These are phyloP conservation scores for Dromiciops gliroides DNA, from an alignment of 2,113 vertebrate genomes.

Conservation along the genomic window DNA sequence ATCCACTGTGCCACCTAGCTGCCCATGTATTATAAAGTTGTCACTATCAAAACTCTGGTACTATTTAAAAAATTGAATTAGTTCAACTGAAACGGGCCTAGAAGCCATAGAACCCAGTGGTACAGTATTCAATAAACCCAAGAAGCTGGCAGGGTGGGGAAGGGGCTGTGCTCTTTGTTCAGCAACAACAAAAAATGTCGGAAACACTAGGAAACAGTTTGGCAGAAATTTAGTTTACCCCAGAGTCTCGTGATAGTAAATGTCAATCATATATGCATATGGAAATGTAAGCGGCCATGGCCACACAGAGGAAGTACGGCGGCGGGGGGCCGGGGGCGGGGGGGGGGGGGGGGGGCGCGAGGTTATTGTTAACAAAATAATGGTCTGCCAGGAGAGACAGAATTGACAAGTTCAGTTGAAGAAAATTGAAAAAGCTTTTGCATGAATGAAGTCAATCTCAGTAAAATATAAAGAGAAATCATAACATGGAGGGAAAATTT, in stretches of 20 bases:
- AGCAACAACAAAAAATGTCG: too few species aligned
- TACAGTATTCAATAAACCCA: neutral
- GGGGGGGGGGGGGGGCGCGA: too few species aligned
- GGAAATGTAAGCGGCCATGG: neutral
- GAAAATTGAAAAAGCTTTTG: neutral
- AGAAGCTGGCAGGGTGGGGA: neutral
- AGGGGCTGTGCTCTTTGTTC: too few species aligned
- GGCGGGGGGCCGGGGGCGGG: too few species aligned
- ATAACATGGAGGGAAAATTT: neutral
- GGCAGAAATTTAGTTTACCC: neutral
- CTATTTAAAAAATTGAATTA: neutral
- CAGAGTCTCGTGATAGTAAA: neutral
- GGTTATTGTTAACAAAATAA: neutral
- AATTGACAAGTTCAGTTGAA: neutral
- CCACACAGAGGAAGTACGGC: neutral
- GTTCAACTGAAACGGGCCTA: neutral
- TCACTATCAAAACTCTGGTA: neutral
- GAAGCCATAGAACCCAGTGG: neutral
- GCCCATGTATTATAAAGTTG: neutral
- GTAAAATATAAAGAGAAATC: neutral
- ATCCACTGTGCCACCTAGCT: neutral
- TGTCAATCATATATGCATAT: neutral
- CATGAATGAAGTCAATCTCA: neutral
- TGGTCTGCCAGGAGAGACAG: neutral
- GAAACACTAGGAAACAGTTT: neutral